Conservation (phyloP, 2,888 invertebrate genomes). For the Pocota personata region DNA sequence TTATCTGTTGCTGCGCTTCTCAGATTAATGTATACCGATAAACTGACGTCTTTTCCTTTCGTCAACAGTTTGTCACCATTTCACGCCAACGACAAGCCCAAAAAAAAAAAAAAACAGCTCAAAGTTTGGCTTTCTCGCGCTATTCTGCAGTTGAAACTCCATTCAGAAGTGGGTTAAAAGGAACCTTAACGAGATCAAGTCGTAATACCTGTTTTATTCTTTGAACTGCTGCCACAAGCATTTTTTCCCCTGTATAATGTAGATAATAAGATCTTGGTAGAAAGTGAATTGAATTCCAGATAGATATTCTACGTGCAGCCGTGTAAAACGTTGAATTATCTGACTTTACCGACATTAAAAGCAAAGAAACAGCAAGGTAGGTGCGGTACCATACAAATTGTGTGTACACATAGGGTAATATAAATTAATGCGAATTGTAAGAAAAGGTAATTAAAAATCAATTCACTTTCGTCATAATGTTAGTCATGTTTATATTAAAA, state of each 20-base stretch:
- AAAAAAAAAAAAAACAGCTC: no score
- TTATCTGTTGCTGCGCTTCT: not conserved
- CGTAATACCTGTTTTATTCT: conserved; percentile 46
- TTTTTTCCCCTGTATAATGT: not conserved
- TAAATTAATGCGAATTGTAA: not conserved
- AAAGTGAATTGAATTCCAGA: conserved; percentile 48
- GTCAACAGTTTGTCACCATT: not conserved
- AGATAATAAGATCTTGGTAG: conserved; percentile 27
- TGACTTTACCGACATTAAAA: not conserved
- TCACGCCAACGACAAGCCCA: not conserved
- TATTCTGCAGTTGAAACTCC: not conserved
- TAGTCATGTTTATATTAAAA: not conserved
- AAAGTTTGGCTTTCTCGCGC: conserved; percentile 16
- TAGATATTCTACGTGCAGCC: conserved; percentile 1
- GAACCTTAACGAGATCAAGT: conserved; percentile 32
- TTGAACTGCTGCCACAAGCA: not conserved
- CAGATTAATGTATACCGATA: not conserved
- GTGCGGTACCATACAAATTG: conserved; percentile 12
- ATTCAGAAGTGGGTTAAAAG: conserved; percentile 4
- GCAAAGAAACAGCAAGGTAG: not conserved
- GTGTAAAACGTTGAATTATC: not conserved
- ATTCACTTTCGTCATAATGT: not conserved
- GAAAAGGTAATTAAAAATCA: not conserved
- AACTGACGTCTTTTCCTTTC: not conserved
- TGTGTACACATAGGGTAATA: not conserved